Conservation (phyloP, 1,140 invertebrate species). For the Anagrus nilaparvatae region DNA sequence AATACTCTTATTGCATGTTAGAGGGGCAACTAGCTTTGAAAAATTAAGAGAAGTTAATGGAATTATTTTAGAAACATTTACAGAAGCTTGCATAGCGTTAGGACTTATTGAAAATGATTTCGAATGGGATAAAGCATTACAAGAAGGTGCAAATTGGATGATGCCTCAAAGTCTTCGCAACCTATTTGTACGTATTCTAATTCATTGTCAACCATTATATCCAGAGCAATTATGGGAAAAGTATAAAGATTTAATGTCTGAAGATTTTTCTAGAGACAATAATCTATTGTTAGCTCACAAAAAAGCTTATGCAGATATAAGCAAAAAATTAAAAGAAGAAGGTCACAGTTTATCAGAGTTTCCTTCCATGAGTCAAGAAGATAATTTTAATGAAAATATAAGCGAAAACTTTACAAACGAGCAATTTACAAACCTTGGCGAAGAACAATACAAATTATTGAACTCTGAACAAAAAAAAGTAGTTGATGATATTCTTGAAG, state of each 20-base stretch:
- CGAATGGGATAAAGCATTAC: conserved; percentile 18
- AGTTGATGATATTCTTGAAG: not conserved
- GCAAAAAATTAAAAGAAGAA: not conserved
- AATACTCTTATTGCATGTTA: conserved; percentile 7
- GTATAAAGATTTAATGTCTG: conserved; percentile 7
- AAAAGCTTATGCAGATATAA: conserved; percentile 3
- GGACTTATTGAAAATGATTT: conserved; percentile 26
- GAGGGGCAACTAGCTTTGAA: conserved; percentile 25
- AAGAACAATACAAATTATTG: not conserved
- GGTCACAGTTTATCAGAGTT: not conserved
- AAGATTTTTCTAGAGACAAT: conserved; percentile 1
- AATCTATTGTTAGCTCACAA: not conserved
- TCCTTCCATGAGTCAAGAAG: not conserved
- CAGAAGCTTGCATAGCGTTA: conserved; percentile 21
- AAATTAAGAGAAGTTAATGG: conserved; percentile 27
- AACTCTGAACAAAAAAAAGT: not conserved
- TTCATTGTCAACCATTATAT: conserved; percentile 10
- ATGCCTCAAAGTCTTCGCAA: conserved; percentile 6
- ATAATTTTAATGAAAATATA: not conserved
- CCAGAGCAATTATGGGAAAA: conserved; percentile 9
- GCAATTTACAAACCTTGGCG: not conserved
- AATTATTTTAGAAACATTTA: conserved; percentile 21
- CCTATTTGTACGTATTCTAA: conserved; percentile 8
- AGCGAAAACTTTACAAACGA: not conserved
- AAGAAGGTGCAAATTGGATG: not conserved